Conservation (phyloP, 35 echinoderm and acorn worm genomes). For the Nesometra sesokonis region DNA sequence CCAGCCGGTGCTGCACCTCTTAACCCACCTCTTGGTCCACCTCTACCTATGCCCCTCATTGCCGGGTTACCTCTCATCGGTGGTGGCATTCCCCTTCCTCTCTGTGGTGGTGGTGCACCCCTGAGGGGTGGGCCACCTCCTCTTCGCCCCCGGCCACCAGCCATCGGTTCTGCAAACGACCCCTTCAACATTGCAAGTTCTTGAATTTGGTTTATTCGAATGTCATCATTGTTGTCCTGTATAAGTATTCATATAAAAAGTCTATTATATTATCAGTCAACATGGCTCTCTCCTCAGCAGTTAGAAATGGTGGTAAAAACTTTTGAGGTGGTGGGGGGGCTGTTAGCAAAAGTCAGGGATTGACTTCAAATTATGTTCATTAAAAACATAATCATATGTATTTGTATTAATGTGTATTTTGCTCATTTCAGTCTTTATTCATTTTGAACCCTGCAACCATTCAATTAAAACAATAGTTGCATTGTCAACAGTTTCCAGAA, state of each 20-base stretch:
- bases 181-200: background rate
- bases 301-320: too few species aligned
- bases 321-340: too few species aligned
- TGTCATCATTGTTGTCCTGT: conserved; percentile 5
- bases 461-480: too few species aligned
- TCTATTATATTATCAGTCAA: too few species aligned
- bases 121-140: background rate
- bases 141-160: background rate
- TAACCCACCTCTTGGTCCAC: background rate
- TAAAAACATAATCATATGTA: too few species aligned
- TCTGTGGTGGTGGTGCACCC: background rate
- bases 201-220: background rate
- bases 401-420: too few species aligned
- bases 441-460: too few species aligned
- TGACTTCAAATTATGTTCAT: too few species aligned
- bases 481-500: too few species aligned
- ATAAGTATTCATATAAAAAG: background rate
- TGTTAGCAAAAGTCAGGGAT: too few species aligned
- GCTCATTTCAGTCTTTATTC: too few species aligned
- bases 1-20: background rate
- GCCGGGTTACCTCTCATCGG: background rate
- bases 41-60: background rate
- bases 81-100: background rate
- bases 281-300: too few species aligned
- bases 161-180: background rate